These are phyloP conservation scores for Galendromus occidentalis DNA, from an alignment of 1,140 invertebrate species.

Conservation along the genomic window DNA sequence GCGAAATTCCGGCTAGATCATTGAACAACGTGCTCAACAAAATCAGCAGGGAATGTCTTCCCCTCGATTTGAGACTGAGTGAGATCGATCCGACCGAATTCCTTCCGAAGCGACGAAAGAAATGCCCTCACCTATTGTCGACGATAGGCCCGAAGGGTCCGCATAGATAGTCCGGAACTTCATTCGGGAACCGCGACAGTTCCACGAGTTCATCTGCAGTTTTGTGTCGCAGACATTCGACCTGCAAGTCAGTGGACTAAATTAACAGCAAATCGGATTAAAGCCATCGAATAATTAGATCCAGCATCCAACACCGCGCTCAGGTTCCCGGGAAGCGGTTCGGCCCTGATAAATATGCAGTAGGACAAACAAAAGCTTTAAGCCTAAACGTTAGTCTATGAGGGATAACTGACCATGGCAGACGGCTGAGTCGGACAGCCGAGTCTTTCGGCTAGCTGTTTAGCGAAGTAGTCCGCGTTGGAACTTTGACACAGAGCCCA, in stretches of 20 bases:
- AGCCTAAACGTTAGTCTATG: neutral
- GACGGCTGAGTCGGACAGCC: neutral
- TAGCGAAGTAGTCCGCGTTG: neutral
- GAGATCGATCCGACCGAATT: no score
- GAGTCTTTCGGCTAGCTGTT: neutral
- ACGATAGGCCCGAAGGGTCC: neutral
- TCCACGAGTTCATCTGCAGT: conserved; percentile 3
- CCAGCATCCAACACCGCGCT: neutral
- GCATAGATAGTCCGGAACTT: neutral
- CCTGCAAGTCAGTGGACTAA: neutral
- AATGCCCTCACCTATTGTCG: neutral
- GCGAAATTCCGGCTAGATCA: no score
- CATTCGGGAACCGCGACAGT: neutral
- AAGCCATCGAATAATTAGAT: neutral
- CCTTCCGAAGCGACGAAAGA: no score
- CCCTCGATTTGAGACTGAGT: no score
- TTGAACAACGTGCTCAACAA: no score
- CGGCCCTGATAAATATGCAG: neutral
- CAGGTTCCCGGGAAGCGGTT: no score
- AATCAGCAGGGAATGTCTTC: no score
- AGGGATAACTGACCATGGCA: neutral
- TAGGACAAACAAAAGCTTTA: neutral
- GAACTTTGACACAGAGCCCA: neutral
- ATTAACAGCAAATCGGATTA: neutral
- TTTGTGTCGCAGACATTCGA: conserved; percentile 7